Conservation (phyloP, 2,797 vertebrate species). For the Eidolon dupreanum region DNA sequence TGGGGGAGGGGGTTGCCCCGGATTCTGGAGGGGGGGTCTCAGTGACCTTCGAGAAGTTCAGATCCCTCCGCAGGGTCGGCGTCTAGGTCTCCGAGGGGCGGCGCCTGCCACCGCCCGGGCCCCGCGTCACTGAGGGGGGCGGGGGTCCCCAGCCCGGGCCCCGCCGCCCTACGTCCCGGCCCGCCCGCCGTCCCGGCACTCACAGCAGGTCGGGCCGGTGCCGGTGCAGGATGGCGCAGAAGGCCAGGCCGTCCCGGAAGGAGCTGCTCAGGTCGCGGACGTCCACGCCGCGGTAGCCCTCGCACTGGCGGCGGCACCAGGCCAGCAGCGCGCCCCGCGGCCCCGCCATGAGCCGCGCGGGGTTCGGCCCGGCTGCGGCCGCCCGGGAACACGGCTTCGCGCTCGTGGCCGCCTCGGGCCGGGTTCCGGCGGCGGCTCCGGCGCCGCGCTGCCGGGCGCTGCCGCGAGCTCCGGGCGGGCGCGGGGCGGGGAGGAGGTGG, state of each 20-base stretch:
- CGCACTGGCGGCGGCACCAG: constrained; percentile 95
- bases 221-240: constrained; percentile 97
- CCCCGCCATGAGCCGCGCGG: constrained; percentile 89
- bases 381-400: neutral
- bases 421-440: neutral
- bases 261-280: constrained; percentile 94
- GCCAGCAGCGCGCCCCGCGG: constrained; percentile 93
- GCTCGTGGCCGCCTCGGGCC: neutral
- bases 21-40: neutral
- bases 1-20: neutral
- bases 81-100: neutral
- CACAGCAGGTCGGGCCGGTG: constrained; percentile 96
- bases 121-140: constrained; percentile 38
- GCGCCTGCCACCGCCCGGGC: neutral
- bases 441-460: neutral
- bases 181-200: constrained; percentile 83
- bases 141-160: constrained; percentile 12
- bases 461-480: constrained; percentile 41
- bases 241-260: constrained; percentile 96
- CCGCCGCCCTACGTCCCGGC: constrained; percentile 61
- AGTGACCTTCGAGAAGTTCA: rapidly evolving
- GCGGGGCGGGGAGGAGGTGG: constrained; percentile 51
- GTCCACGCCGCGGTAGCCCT: constrained; percentile 91
- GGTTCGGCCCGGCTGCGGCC: neutral
- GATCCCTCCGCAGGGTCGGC: neutral